Percentiles rank a stretch among this genome's conserved stretches.
phyloP scores from a whole-genome alignment of 2,113 vertebrate species.

The Aptenodytes patagonicus region DNA sequence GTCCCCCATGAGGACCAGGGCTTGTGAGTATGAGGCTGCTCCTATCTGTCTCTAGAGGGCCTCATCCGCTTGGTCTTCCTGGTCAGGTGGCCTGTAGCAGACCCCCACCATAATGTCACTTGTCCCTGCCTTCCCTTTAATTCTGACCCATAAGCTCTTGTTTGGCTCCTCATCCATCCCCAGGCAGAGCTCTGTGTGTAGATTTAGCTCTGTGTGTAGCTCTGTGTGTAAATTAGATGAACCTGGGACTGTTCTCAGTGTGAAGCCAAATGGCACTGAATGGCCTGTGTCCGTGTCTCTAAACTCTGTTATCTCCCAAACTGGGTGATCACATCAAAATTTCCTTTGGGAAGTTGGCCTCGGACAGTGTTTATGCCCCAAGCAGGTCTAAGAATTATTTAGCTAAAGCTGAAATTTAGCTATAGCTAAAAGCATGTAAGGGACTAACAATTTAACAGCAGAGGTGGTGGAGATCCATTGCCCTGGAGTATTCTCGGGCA shows the following conservation, averaged over 20 bases:
- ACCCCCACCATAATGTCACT: too few relatives aligned
- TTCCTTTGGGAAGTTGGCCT: not conserved
- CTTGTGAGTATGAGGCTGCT: too few relatives aligned
- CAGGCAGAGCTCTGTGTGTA: not conserved
- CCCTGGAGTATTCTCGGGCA: not conserved
- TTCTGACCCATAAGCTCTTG: too few relatives aligned
- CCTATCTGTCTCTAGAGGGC: too few relatives aligned
- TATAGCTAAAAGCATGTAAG: not conserved
- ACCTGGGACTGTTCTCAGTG: not conserved
- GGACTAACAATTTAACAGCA: not conserved
- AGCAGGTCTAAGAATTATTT: not conserved
- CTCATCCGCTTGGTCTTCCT: too few relatives aligned
- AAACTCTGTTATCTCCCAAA: not conserved
- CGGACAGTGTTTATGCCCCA: not conserved
- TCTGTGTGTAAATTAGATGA: not conserved
- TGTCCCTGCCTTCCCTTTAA: too few relatives aligned
- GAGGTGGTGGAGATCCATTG: not conserved
- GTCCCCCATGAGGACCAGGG: too few relatives aligned
- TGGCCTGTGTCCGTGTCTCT: not conserved
- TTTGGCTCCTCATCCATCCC: too few relatives aligned
- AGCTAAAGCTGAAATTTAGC: not conserved
- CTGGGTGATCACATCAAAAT: not conserved
- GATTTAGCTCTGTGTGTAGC: not conserved
- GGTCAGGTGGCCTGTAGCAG: too few relatives aligned
- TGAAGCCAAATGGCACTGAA: not conserved